Evolutionary conservation across 2,797 vertebrate species (phyloP).

Genomic region (Hybognathus amarus): DNA sequence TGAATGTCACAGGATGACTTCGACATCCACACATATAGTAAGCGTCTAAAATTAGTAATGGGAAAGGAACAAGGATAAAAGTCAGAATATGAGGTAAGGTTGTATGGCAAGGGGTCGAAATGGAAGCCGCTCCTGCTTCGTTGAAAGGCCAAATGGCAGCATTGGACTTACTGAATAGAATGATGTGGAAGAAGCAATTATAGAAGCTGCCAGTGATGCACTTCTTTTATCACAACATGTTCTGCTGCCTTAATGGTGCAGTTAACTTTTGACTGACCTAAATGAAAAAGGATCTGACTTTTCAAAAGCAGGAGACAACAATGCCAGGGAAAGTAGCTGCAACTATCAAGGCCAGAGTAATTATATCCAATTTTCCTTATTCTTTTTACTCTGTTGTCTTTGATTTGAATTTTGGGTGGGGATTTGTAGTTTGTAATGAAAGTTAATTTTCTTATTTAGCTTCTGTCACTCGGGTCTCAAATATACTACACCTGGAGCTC

Average conservation of each 20-base stretch:
- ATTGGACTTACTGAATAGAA: constrained; percentile 62
- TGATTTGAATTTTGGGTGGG: not conserved
- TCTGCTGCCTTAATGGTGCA: constrained; percentile 56
- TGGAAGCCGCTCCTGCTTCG: constrained; percentile 50
- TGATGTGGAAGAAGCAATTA: constrained; percentile 64
- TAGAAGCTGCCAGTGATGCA: constrained; percentile 61
- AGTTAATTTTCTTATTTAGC: constrained; percentile 46
- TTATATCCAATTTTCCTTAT: constrained; percentile 31
- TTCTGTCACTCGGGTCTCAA: constrained; percentile 39
- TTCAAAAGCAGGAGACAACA: constrained; percentile 42
- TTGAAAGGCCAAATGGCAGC: constrained; percentile 59
- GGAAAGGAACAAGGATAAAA: constrained; percentile 1
- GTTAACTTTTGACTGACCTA: constrained; percentile 59
- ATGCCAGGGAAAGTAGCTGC: constrained; percentile 35
- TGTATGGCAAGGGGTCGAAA: constrained; percentile 40
- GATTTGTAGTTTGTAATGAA: constrained; percentile 13
- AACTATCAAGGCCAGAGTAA: constrained; percentile 49
- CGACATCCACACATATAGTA: constrained; percentile 17
- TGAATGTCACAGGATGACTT: constrained; percentile 32
- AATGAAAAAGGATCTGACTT: constrained; percentile 60
- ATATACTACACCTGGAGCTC: constrained; percentile 9
- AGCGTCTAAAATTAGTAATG: constrained; percentile 8
- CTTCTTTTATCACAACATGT: constrained; percentile 61
- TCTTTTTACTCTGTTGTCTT: constrained; percentile 10
- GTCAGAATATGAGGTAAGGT: not conserved